phyloP scores from a whole-genome alignment of 2,797 vertebrate genomes.

The Gymnothorax reevesii region DNA sequence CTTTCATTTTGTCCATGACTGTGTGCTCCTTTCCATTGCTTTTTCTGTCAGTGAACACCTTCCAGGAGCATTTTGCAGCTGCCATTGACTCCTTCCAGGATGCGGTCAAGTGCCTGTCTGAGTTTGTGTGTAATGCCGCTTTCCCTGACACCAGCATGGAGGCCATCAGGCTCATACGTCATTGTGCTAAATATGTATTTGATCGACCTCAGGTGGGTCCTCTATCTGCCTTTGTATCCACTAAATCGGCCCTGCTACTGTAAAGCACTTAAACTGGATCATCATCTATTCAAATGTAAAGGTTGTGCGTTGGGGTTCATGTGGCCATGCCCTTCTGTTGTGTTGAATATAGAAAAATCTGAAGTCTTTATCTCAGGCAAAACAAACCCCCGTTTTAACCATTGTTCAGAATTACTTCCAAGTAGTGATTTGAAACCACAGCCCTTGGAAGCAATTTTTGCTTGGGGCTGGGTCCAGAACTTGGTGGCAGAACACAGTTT shows the following conservation, averaged over 20 bases:
- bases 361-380: not conserved
- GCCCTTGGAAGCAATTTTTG: not conserved
- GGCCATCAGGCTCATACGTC: conserved; percentile 90
- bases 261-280: not conserved
- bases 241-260: not conserved
- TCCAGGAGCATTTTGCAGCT: conserved; percentile 88
- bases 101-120: conserved; percentile 92
- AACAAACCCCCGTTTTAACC: not conserved
- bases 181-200: conserved; percentile 90
- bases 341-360: not conserved
- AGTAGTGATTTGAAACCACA: not conserved
- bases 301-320: not conserved
- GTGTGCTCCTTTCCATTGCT: not conserved
- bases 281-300: not conserved
- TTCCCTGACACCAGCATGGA: conserved; percentile 97
- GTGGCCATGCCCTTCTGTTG: not conserved
- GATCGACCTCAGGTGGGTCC: conserved; percentile 86
- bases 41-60: conserved; percentile 81
- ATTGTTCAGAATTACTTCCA: not conserved
- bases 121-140: conserved; percentile 92
- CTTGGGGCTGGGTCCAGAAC: not conserved
- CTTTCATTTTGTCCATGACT: not conserved
- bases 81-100: conserved; percentile 97
- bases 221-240: not conserved
- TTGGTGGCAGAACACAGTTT: not conserved